Evolutionary conservation across 2,113 vertebrate species (phyloP), one percentile per base, ranked within the genome.

Genomic region (Spheniscus mendiculus): DNA sequence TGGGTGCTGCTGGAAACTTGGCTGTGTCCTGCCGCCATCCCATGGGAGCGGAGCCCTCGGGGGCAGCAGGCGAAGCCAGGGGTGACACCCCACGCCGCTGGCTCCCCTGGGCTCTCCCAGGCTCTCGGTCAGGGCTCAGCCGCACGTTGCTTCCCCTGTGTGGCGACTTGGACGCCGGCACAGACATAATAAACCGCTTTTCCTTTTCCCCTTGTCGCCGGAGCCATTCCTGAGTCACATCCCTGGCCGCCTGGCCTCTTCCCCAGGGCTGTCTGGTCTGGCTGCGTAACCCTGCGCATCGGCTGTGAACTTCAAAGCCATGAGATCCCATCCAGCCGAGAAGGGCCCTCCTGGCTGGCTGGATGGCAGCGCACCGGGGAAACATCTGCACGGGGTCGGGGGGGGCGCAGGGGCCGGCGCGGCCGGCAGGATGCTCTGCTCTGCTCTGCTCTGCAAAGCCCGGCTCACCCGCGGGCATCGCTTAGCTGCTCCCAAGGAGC

Each of bases 171-270:
- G 96, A 82, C 1, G 4, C 81, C 44, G 2, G 87, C 32, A 70
- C 90, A 93, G 95, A 91, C 94, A 82, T 40, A 89, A 96, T 84
- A 87, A 96, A 94, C 90, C 6, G 2, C 83, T 93, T 89, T 94
- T 91, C 94, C 96, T 94, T 87, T 96, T 84, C 77, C 95, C 59
- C 73, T 63, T 58, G 83, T 52, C 11, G 22, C 92, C 16, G 72
- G 89, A 87, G 89, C 93, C 21, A 13, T 5, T 90, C 94, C 93
- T 81, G 72, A 90, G 93, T 87, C 89, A 82, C 91, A 89, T 94
- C 91, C 72, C 86, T 69, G 88, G 55, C 85, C 0, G 59, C 86
- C 79, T 82, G 89, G 82, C 94, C 36, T 76, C 88, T 83, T 88
- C 86, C 93, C 79, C 91, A 66, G 89, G 86, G 91, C 86, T 84